Conservation (phyloP, 2,888 invertebrate species). For the Emmelina monodactyla region DNA sequence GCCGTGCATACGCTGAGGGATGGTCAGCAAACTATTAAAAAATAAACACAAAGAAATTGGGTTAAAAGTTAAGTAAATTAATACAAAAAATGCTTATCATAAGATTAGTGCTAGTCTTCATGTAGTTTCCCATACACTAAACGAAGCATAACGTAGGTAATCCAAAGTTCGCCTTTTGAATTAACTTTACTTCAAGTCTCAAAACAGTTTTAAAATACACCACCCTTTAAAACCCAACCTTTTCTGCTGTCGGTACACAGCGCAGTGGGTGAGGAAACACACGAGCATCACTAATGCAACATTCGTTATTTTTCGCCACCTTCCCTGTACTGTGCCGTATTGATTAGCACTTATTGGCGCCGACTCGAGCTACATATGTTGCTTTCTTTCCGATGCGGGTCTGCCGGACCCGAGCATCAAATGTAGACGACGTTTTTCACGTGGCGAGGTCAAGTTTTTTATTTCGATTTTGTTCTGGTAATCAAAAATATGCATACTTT, state of each 20-base stretch:
- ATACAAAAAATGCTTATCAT: too few relatives aligned
- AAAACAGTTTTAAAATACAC: not conserved
- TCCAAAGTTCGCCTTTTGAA: too few relatives aligned
- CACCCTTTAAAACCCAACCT: conserved; percentile 2
- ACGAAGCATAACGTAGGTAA: too few relatives aligned
- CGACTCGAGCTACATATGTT: not conserved
- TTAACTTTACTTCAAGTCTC: too few relatives aligned
- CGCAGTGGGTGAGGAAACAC: conserved; percentile 40
- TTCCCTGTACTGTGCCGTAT: conserved; percentile 47
- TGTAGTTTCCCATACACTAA: too few relatives aligned
- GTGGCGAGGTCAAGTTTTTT: too few relatives aligned
- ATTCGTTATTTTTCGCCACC: conserved; percentile 64
- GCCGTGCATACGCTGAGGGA: conserved; percentile 39
- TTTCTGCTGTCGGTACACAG: conserved; percentile 27
- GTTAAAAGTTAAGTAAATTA: too few relatives aligned
- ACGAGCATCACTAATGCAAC: conserved; percentile 52
- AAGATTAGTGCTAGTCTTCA: too few relatives aligned
- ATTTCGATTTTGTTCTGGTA: too few relatives aligned
- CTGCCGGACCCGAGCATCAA: not conserved
- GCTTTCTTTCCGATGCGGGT: not conserved
- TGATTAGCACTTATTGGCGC: conserved; percentile 56
- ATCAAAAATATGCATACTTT: too few relatives aligned
- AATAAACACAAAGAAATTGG: too few relatives aligned
- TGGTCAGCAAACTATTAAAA: conserved; percentile 19
- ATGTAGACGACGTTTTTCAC: conserved; percentile 12